phyloP scores from a whole-genome alignment of 2,888 invertebrate genomes.

The Heliothis peltigera region DNA sequence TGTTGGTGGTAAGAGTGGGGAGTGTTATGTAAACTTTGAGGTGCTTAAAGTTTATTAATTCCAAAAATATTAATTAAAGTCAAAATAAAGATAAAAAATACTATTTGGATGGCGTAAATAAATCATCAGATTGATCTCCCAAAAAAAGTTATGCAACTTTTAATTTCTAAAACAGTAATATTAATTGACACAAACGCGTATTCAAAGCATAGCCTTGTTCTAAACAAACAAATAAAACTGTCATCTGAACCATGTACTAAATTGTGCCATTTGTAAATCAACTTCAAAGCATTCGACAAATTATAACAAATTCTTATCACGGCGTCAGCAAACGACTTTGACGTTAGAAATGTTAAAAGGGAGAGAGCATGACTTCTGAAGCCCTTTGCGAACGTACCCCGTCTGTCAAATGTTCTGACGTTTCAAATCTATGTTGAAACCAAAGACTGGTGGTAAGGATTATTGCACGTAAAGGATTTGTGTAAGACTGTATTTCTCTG shows the following conservation, averaged over 20 bases:
- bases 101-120: background rate
- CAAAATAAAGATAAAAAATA: slow-evolving; percentile 19
- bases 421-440: slow-evolving; percentile 24
- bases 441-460: slow-evolving; percentile 26
- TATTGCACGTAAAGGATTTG: slow-evolving; percentile 25
- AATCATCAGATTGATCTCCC: slow-evolving; percentile 6
- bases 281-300: slow-evolving; percentile 58
- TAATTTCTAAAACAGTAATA: slow-evolving; percentile 31
- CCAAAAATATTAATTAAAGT: background rate
- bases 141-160: slow-evolving; percentile 29
- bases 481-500: slow-evolving; percentile 1
- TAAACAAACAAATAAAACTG: slow-evolving; percentile 51
- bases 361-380: slow-evolving; percentile 26
- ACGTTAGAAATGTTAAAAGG: slow-evolving; percentile 38
- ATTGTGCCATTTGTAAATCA: slow-evolving; percentile 44
- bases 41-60: slow-evolving; percentile 9
- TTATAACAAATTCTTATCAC: slow-evolving; percentile 51
- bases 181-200: slow-evolving; percentile 30
- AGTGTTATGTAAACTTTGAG: slow-evolving; percentile 3
- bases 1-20: slow-evolving; percentile 7
- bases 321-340: slow-evolving; percentile 27
- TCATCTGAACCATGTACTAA: slow-evolving; percentile 33
- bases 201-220: slow-evolving; percentile 32
- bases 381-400: slow-evolving; percentile 25
- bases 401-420: slow-evolving; percentile 51